Evolutionary conservation across 2,797 vertebrate species (phyloP).

Genomic region (Lophotriccus pileatus): DNA sequence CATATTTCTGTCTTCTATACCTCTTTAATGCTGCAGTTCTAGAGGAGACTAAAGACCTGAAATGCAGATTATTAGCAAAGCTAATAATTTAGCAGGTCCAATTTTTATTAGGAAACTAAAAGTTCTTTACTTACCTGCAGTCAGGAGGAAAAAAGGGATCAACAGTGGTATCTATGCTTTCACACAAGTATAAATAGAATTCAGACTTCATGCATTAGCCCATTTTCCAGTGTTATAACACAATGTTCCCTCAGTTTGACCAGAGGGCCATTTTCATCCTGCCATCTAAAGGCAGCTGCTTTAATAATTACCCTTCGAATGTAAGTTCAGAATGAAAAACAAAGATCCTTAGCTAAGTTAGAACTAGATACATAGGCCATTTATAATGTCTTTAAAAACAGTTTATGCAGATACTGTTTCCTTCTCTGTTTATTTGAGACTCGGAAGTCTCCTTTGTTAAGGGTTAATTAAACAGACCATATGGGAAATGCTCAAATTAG

Average conservation of each 20-base stretch:
- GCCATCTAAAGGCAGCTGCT: neutral
- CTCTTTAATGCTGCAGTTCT: neutral
- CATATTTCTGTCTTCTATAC: neutral
- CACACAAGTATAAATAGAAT: neutral
- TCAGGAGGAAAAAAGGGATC: neutral
- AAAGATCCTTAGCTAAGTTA: neutral
- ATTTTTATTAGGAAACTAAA: neutral
- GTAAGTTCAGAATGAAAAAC: neutral
- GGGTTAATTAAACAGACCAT: constrained; percentile 30
- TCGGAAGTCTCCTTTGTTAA: neutral
- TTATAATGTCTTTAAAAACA: neutral
- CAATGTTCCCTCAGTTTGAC: neutral
- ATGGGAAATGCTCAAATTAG: constrained; percentile 22
- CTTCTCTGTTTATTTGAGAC: neutral
- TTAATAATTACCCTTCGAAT: neutral
- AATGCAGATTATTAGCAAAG: neutral
- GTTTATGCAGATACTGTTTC: neutral
- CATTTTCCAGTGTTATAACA: neutral
- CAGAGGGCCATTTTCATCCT: neutral
- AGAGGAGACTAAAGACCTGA: neutral
- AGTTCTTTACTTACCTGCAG: neutral
- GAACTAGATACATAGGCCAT: neutral
- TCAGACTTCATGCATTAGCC: neutral
- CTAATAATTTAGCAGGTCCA: neutral
- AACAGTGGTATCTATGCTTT: neutral